Percentiles rank a stretch among this genome's conserved stretches.
Evolutionary conservation across 2,113 vertebrate species (phyloP).

Genomic region (Rhinoptilus africanus): DNA sequence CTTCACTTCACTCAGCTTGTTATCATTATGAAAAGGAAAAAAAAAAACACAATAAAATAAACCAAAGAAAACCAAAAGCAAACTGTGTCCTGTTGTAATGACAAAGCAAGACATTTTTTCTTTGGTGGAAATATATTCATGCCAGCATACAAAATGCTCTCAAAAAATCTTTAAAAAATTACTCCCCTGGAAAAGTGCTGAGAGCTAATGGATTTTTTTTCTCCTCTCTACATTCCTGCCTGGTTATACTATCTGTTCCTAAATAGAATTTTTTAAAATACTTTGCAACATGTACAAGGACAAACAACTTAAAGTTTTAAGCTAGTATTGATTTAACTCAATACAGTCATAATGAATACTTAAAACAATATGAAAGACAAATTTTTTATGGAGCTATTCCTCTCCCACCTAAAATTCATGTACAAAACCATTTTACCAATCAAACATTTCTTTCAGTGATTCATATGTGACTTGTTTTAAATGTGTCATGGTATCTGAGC

Average conservation of each 20-base stretch:
- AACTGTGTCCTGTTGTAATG: neutral
- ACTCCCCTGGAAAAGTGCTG: neutral
- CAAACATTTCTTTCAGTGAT: neutral
- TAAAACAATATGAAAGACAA: neutral
- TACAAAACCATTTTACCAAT: neutral
- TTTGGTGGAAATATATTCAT: neutral
- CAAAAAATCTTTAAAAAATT: neutral
- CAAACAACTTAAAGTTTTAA: neutral
- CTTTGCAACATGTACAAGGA: neutral
- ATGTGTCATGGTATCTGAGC: neutral
- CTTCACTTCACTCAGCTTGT: neutral
- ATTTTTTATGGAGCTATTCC: neutral
- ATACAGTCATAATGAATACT: neutral
- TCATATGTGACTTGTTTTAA: neutral
- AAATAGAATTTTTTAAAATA: neutral
- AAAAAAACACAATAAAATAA: neutral
- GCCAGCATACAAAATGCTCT: neutral
- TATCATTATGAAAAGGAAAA: neutral
- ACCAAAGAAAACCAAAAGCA: neutral
- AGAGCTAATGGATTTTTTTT: neutral
- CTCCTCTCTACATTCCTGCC: neutral
- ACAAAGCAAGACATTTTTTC: neutral
- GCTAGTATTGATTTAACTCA: neutral
- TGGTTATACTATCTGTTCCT: neutral
- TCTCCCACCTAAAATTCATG: neutral